These are phyloP conservation scores for Pantala flavescens DNA, from an alignment of 1,140 invertebrate genomes.

Conservation along the genomic window DNA sequence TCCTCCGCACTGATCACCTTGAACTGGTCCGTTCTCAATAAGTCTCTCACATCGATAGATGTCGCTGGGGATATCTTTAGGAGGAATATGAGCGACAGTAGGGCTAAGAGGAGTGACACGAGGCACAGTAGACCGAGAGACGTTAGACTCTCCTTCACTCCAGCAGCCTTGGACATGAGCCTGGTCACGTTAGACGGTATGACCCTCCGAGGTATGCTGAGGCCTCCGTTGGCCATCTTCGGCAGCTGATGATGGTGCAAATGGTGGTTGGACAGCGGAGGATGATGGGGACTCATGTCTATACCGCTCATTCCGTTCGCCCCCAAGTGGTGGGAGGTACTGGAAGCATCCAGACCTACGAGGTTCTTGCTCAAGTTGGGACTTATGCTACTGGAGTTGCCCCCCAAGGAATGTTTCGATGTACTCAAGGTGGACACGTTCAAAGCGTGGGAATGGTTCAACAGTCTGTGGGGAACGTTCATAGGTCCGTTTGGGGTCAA, in stretches of 20 bases:
- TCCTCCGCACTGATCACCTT: conserved; percentile 57
- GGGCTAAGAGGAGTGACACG: conserved; percentile 67
- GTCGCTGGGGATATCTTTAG: conserved; percentile 66
- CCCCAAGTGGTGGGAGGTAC: not conserved
- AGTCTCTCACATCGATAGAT: conserved; percentile 39
- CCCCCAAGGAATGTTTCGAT: conserved; percentile 62
- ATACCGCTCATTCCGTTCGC: not conserved
- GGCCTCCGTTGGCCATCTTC: conserved; percentile 33
- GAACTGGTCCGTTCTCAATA: conserved; percentile 40
- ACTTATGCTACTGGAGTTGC: conserved; percentile 42
- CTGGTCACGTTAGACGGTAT: conserved; percentile 36
- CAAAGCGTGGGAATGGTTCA: conserved; percentile 42
- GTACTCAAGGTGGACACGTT: conserved; percentile 56
- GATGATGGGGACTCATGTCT: not conserved
- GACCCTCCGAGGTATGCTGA: conserved; percentile 40
- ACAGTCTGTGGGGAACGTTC: conserved; percentile 18
- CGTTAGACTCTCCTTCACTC: conserved; percentile 69
- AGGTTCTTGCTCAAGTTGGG: conserved; percentile 25
- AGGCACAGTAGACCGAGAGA: conserved; percentile 75
- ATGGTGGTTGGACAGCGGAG: not conserved
- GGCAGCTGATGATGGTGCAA: conserved; percentile 8
- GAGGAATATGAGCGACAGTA: conserved; percentile 73
- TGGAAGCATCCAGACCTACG: conserved; percentile 12
- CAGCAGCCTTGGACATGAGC: conserved; percentile 41
- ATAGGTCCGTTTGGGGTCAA: not conserved